Base-by-base conservation (phyloP, 2,113 vertebrate genomes). In the Pelecanoides urinatrix region DNA sequence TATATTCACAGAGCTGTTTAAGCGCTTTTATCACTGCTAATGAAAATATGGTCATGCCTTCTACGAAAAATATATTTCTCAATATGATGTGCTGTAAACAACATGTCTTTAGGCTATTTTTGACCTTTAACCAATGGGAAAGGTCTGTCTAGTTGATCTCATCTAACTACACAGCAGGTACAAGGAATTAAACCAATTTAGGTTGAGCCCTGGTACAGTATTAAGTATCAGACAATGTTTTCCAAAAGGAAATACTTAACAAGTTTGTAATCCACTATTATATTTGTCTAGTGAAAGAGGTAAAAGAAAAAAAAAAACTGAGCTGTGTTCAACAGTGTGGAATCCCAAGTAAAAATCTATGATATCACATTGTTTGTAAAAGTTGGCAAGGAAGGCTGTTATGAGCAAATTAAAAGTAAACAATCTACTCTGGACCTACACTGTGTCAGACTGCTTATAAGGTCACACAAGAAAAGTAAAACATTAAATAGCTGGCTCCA, bases 121-220 rank as follows among this genome's bases (percentile, higher is more conserved):
- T 99, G 98, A 99, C 98, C 98, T 98, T 98, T 98, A 98, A 98
- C 98, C 98, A 98, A 98, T 98, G 96, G 98, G 98, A 98, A 97
- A 94, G 96, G 97, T 98, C 96, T 98, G 98, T 98, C 98, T 98
- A 98, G 98, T 98, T 98, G 98, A 99, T 98, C 98, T 98, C 93
- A 95, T 97, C 97, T 97, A 97, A 92, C 83, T 95, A 96, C 91
- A 92, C 95, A 97, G 96, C 96, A 97, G 96, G 96, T 97, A 96
- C 58, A 92, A 83, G 88, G 94, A 97, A 94, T 97, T 96, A 96
- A 97, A 97, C 59, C 85, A 90, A 95, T 96, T 97, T 97, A 94
- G 70, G 32, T 95, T 97, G 86, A 95, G 61, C 65, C 34, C 58
- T 96, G 40, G 67, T 95, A 86, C 83, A 81, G 34, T 92, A 96